Conservation (phyloP, 2,113 vertebrate species). For the Laterallus jamaicensis region DNA sequence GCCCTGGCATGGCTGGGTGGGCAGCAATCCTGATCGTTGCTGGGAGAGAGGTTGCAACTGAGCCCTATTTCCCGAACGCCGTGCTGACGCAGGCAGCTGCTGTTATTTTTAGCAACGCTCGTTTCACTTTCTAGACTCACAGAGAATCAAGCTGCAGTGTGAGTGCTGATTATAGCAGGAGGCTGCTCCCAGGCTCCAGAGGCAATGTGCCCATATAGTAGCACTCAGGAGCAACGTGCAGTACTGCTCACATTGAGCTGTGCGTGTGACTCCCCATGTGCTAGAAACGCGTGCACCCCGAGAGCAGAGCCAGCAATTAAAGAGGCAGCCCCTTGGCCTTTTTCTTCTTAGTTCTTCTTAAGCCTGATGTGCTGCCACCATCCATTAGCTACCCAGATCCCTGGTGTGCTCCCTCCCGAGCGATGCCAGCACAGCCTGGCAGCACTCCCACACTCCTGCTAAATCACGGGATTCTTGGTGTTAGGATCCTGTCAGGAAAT, state of each 20-base stretch:
- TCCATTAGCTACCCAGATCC: not conserved
- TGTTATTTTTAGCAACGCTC: conserved; percentile 62
- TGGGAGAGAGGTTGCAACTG: conserved; percentile 37
- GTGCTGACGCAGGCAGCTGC: conserved; percentile 54
- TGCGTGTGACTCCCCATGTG: not conserved
- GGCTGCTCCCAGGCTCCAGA: not conserved
- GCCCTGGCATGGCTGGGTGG: not conserved
- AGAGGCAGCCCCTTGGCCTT: not conserved
- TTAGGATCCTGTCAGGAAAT: conserved; percentile 11
- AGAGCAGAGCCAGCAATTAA: not conserved
- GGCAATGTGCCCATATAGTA: not conserved
- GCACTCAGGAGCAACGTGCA: not conserved
- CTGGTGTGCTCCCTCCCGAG: not conserved
- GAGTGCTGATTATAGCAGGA: not conserved
- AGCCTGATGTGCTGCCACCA: not conserved
- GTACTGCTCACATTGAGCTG: not conserved
- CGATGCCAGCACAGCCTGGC: not conserved
- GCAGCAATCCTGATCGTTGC: not conserved
- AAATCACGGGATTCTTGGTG: not conserved
- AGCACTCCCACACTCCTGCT: not conserved
- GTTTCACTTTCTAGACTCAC: conserved; percentile 35
- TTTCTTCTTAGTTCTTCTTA: not conserved
- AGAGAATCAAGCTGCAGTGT: conserved; percentile 18
- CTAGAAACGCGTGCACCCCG: not conserved
- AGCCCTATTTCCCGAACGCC: conserved; percentile 37